These are phyloP conservation scores for Pollenia amentaria DNA, from an alignment of 2,888 invertebrate species.

Conservation along the genomic window DNA sequence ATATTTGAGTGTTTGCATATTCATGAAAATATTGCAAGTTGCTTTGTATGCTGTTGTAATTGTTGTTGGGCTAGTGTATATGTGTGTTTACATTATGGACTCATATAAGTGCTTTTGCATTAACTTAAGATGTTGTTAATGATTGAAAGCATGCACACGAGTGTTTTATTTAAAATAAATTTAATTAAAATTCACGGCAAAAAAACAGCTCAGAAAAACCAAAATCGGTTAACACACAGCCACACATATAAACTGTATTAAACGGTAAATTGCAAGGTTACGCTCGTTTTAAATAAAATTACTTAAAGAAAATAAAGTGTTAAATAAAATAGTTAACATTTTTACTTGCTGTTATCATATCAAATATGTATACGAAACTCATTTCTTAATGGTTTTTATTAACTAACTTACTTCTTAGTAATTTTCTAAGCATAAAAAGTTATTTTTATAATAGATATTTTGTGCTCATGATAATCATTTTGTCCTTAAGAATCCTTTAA, in stretches of 20 bases:
- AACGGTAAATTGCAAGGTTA: background rate
- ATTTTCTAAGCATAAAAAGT: no score
- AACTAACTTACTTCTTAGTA: no score
- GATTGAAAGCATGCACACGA: slow-evolving; percentile 38
- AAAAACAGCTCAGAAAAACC: background rate
- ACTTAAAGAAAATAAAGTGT: background rate
- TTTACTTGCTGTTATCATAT: no score
- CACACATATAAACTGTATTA: background rate
- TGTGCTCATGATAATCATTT: no score
- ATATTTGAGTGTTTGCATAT: background rate
- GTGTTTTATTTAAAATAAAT: slow-evolving; percentile 33
- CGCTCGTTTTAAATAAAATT: background rate
- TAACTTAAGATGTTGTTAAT: slow-evolving; percentile 56
- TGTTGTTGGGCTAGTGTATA: background rate
- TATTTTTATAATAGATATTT: no score
- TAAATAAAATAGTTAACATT: background rate
- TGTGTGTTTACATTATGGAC: slow-evolving; percentile 12
- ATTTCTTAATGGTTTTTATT: no score
- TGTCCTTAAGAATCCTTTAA: no score
- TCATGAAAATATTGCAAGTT: slow-evolving; percentile 21
- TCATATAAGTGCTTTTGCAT: slow-evolving; percentile 57
- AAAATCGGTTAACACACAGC: background rate
- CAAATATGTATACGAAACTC: no score
- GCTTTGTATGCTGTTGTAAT: background rate
- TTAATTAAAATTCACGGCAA: slow-evolving; percentile 49